These are phyloP conservation scores for Spizaetus ornatus DNA, from an alignment of 2,113 vertebrate genomes.

Conservation along the genomic window DNA sequence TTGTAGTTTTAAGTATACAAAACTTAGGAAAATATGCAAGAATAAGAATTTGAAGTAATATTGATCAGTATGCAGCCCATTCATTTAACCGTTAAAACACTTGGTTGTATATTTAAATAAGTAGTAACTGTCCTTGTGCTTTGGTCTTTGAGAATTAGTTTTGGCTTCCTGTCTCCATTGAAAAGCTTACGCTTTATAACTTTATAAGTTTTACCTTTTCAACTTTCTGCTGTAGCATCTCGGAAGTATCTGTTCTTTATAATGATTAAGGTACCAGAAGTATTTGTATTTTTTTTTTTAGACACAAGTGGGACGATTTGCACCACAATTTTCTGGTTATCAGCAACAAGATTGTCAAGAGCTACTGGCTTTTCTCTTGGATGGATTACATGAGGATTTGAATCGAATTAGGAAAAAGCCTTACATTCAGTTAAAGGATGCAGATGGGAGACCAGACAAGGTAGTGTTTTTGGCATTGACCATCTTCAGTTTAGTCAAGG, in stretches of 20 bases:
- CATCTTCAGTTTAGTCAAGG: background rate
- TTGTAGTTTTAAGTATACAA: background rate
- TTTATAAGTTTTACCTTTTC: background rate
- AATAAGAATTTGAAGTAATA: background rate
- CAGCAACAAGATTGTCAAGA: constrained; percentile 99
- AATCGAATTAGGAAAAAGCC: constrained; percentile 99
- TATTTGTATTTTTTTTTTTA: constrained; percentile 16
- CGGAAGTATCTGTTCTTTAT: background rate
- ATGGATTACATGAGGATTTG: constrained; percentile 96
- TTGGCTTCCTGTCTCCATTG: background rate
- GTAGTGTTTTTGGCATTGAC: constrained; percentile 58
- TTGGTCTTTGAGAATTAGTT: background rate
- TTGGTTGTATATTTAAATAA: background rate
- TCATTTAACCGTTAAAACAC: background rate
- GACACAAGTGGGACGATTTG: constrained; percentile 97
- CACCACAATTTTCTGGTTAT: constrained; percentile 98
- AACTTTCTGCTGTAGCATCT: background rate
- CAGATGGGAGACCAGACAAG: constrained; percentile 92
- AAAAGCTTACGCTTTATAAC: background rate
- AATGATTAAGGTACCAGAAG: background rate
- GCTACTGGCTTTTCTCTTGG: constrained; percentile 94
- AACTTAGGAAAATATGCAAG: background rate
- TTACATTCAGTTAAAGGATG: constrained; percentile 97
- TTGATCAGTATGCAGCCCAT: background rate
- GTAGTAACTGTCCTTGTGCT: background rate